Base-by-base conservation (phyloP, 1,140 invertebrate species). In the Bombus affinis region DNA sequence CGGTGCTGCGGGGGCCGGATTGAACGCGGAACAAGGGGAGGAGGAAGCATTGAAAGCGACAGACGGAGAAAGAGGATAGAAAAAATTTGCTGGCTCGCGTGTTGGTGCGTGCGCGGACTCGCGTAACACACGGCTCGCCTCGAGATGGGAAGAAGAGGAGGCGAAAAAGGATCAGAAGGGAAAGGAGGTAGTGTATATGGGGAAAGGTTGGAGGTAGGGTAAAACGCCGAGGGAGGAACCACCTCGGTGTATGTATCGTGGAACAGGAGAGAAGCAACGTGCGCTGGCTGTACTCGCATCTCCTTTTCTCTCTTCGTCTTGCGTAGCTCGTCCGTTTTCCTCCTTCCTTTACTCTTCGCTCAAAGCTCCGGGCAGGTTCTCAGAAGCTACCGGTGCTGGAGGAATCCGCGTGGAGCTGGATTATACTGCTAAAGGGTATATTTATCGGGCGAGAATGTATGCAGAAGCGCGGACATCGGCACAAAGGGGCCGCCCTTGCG, bases 381-480 rank as follows among this genome's bases (percentile, higher is more conserved):
- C 92, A 92, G 91, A 92, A 93, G 92, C 92, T 93, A 93, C 92
- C 91, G 92, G 92, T 92, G 88, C 92, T 91, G 84, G 89, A 84
- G 92, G 92, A 93, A 93, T 93, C 92, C 89, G 91, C 92, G 92
- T 82, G 90, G 90, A 93, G 92, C 92, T 92, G 93, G 94, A 95
- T 95, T 95, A 95, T 94, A 93, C 93, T 95, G 94, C 94, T 93
- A 95, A 94, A 95, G 94, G 94, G 93, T 95, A 95, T 94, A 95
- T 95, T 95, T 95, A 95, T 95, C 94, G 94, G 94, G 94, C 94
- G 94, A 94, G 94, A 94, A 95, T 95, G 93, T 94, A 94, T 94
- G 94, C 94, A 94, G 93, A 95, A 94, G 93, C 94, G 93, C 93
- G 94, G 93, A 94, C 93, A 93, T 94, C 91, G 93, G 86, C 92